Evolutionary conservation across 2,113 vertebrate genomes (phyloP).

Genomic region (Alexandromys fortis): DNA sequence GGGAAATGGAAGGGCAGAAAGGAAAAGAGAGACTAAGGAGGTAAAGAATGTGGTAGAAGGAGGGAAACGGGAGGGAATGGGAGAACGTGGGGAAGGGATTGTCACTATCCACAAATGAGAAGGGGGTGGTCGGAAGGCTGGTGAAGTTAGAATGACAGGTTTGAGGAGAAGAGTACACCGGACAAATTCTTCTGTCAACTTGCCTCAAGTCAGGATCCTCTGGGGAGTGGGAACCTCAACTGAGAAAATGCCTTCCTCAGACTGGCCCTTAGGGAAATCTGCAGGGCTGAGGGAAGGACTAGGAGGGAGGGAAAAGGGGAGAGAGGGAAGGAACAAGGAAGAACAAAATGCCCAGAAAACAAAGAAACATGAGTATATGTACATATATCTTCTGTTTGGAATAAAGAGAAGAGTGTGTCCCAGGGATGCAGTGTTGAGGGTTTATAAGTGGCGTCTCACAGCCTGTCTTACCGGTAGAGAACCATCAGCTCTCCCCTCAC

Average conservation of each 20-base stretch:
- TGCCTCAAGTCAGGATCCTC: not conserved
- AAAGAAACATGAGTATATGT: not conserved
- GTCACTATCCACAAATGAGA: too few relatives aligned
- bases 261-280: not conserved
- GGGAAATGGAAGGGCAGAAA: not conserved
- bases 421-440: not conserved
- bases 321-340: not conserved
- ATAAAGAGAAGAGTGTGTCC: not conserved
- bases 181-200: not conserved
- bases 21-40: not conserved
- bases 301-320: not conserved
- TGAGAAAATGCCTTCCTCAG: not conserved
- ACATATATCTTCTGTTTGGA: not conserved
- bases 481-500: not conserved
- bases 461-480: not conserved
- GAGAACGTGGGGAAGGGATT: not conserved
- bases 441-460: not conserved
- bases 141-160: not conserved
- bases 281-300: not conserved
- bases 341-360: not conserved
- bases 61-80: fast-evolving
- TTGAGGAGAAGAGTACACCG: not conserved
- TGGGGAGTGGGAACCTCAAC: not conserved
- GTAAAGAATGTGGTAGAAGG: not conserved
- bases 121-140: too few relatives aligned